These are phyloP conservation scores for Gambusia affinis DNA, from an alignment of 2,113 vertebrate species.

Conservation along the genomic window DNA sequence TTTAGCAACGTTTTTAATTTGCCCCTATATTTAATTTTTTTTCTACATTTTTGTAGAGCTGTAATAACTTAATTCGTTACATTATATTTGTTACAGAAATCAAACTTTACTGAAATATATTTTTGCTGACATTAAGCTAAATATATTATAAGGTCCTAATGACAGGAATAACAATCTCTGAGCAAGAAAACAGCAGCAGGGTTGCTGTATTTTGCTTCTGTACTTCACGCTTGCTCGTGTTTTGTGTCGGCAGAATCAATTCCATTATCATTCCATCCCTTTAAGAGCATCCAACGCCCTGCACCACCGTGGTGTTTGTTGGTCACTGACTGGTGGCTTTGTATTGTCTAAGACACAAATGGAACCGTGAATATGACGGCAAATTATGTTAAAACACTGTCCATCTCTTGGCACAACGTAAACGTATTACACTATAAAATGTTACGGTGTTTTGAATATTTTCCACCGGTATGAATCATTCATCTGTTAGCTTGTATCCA, in stretches of 20 bases:
- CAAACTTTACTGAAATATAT: neutral
- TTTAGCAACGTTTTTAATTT: too few species aligned
- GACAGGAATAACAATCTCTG: neutral
- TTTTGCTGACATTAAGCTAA: neutral
- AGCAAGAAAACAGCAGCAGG: neutral
- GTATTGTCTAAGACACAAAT: neutral
- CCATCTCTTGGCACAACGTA: neutral
- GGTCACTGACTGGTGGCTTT: neutral
- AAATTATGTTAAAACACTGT: neutral
- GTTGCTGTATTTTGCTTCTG: neutral
- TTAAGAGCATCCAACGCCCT: conserved; percentile 75
- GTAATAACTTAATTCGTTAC: too few species aligned
- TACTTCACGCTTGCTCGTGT: neutral
- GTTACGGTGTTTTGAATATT: neutral
- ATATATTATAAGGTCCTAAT: neutral
- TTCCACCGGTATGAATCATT: conserved; percentile 3
- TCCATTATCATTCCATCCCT: conserved; percentile 33
- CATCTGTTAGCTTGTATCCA: conserved; percentile 40
- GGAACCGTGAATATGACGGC: neutral
- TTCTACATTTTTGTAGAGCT: too few species aligned
- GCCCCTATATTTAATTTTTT: too few species aligned
- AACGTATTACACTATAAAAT: neutral
- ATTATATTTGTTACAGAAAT: neutral
- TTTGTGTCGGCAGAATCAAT: conserved; percentile 55
- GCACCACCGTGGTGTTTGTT: conserved; percentile 53